Evolutionary conservation across 1,140 invertebrate genomes (phyloP).

Genomic region (Mercenaria mercenaria): DNA sequence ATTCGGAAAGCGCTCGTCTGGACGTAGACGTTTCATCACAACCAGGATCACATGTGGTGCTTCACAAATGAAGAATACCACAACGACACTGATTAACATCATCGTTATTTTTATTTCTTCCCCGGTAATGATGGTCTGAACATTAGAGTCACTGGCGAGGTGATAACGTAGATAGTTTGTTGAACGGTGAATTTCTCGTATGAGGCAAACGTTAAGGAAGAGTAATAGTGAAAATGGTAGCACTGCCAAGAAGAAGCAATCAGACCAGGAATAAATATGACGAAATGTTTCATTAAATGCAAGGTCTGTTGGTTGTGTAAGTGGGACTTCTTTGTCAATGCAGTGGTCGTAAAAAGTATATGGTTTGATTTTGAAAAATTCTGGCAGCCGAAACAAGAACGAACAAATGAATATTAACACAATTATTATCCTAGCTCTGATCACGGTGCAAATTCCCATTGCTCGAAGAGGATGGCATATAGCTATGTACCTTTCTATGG

Average conservation of each 20-base stretch:
- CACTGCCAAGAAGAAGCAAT: slow-evolving; percentile 88
- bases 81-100: slow-evolving; percentile 91
- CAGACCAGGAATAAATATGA: slow-evolving; percentile 89
- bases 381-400: slow-evolving; percentile 87
- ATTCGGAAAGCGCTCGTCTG: background rate
- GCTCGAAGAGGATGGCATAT: slow-evolving; percentile 90
- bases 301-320: slow-evolving; percentile 60
- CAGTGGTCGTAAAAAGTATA: background rate
- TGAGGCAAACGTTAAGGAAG: slow-evolving; percentile 91
- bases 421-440: slow-evolving; percentile 88
- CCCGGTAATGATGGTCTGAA: slow-evolving; percentile 87
- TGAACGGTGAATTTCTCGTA: slow-evolving; percentile 88
- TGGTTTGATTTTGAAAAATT: slow-evolving; percentile 76
- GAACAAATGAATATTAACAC: slow-evolving; percentile 89
- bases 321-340: slow-evolving; percentile 5
- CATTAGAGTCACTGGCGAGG: slow-evolving; percentile 74
- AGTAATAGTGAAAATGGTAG: slow-evolving; percentile 90
- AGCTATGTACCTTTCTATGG: slow-evolving; percentile 92
- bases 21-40: slow-evolving; percentile 86
- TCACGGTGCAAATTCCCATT: slow-evolving; percentile 90
- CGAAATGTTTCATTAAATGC: slow-evolving; percentile 87
- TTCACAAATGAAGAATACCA: slow-evolving; percentile 92
- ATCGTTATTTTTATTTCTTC: slow-evolving; percentile 90
- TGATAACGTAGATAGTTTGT: slow-evolving; percentile 83
- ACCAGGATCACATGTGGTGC: slow-evolving; percentile 86